Evolutionary conservation across 2,797 vertebrate species (phyloP).

Genomic region (Centropyge bicolor): DNA sequence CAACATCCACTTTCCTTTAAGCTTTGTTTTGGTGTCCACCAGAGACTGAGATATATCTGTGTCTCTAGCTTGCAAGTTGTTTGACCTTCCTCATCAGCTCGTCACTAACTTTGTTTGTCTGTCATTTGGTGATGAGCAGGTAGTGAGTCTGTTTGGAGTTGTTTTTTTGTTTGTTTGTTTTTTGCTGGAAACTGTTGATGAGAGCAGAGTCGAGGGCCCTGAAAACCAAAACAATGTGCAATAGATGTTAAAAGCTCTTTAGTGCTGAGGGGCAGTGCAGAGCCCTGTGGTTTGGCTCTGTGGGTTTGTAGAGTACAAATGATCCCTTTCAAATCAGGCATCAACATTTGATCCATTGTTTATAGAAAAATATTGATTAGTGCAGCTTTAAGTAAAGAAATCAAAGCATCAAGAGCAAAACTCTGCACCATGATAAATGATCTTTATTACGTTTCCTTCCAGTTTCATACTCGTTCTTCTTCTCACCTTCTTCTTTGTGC

Average conservation of each 20-base stretch:
- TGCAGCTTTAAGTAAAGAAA: slow-evolving; percentile 10
- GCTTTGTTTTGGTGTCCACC: neutral
- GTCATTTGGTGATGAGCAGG: neutral
- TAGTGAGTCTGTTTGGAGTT: neutral
- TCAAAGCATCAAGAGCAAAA: neutral
- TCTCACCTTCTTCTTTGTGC: slow-evolving; percentile 67
- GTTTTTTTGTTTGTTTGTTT: no score
- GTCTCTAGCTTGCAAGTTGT: neutral
- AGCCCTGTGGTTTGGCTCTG: neutral
- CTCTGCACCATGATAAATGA: neutral
- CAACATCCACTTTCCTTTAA: neutral
- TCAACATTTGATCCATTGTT: neutral
- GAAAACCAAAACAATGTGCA: neutral
- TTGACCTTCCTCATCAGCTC: neutral
- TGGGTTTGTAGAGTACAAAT: neutral
- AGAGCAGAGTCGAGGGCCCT: neutral
- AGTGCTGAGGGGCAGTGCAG: neutral
- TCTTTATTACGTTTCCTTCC: slow-evolving; percentile 32
- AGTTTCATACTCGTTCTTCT: slow-evolving; percentile 34
- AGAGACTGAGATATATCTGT: neutral
- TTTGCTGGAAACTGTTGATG: neutral
- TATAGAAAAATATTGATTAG: neutral
- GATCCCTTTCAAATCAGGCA: slow-evolving; percentile 5
- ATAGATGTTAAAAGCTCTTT: slow-evolving; percentile 1
- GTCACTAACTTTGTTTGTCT: neutral